These are phyloP conservation scores for Melanerpes formicivorus DNA, from an alignment of 2,113 vertebrate genomes.

Conservation along the genomic window DNA sequence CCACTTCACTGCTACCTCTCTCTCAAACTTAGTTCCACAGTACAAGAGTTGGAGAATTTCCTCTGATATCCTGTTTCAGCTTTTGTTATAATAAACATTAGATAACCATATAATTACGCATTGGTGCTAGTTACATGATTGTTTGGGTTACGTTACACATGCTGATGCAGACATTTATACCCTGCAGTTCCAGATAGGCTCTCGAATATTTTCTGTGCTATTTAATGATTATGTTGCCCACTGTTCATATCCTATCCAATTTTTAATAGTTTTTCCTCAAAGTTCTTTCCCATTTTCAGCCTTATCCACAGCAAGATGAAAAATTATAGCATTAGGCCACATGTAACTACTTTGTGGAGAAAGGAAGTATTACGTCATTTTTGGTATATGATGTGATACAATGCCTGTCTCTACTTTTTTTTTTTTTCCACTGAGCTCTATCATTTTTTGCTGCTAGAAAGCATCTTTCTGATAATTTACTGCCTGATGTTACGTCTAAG, in stretches of 20 bases:
- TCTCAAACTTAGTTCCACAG: neutral
- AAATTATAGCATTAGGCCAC: neutral
- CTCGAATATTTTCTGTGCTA: neutral
- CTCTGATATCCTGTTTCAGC: neutral
- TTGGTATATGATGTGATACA: neutral
- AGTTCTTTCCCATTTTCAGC: neutral
- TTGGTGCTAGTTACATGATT: neutral
- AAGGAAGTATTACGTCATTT: neutral
- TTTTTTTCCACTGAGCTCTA: neutral
- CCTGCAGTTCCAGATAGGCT: neutral
- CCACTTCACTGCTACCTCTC: neutral
- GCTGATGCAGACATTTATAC: neutral
- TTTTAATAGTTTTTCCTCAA: neutral
- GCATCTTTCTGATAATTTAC: neutral
- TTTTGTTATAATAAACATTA: neutral
- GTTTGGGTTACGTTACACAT: neutral
- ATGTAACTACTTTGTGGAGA: neutral
- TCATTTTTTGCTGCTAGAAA: neutral
- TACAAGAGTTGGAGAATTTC: neutral
- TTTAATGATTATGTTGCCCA: neutral
- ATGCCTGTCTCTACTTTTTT: neutral
- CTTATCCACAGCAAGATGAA: neutral
- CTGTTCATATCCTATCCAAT: neutral
- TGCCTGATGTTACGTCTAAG: neutral
- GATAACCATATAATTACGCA: neutral